Percentiles rank a stretch among this genome's conserved stretches.
Evolutionary conservation across 92 coral and sea anemone genomes (phyloP).

Genomic region (Actinernus sp.): DNA sequence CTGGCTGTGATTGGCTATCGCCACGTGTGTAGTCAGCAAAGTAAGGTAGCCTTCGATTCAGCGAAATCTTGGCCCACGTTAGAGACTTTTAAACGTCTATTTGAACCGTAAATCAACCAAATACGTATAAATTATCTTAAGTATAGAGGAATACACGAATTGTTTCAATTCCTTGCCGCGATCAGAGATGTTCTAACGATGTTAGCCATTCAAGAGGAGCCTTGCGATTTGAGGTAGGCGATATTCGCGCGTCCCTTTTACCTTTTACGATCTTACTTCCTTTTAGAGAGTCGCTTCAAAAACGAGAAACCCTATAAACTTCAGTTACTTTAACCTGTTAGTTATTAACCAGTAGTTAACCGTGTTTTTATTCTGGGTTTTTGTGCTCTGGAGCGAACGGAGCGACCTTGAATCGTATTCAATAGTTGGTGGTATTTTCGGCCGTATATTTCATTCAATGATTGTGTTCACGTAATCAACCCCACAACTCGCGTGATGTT

Average conservation of each 20-base stretch:
- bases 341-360: no score
- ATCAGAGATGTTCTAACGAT: conserved; percentile 48
- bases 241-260: neutral
- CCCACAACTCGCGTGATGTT: no score
- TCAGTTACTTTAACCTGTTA: no score
- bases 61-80: neutral
- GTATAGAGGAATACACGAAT: neutral
- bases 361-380: no score
- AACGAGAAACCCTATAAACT: no score
- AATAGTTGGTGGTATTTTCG: no score
- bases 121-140: neutral
- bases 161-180: neutral
- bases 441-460: no score
- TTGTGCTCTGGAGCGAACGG: no score
- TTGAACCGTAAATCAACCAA: neutral
- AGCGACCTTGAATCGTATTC: no score
- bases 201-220: conserved; percentile 86
- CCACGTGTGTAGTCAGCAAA: conserved; percentile 96
- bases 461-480: no score
- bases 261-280: neutral
- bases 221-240: conserved; percentile 75
- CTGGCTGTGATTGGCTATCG: conserved; percentile 69
- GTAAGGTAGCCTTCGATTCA: conserved; percentile 18
- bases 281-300: conserved; percentile 11
- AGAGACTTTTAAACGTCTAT: neutral